Base-by-base conservation (phyloP, 2,888 invertebrate species). In the Dryobotodes eremita region DNA sequence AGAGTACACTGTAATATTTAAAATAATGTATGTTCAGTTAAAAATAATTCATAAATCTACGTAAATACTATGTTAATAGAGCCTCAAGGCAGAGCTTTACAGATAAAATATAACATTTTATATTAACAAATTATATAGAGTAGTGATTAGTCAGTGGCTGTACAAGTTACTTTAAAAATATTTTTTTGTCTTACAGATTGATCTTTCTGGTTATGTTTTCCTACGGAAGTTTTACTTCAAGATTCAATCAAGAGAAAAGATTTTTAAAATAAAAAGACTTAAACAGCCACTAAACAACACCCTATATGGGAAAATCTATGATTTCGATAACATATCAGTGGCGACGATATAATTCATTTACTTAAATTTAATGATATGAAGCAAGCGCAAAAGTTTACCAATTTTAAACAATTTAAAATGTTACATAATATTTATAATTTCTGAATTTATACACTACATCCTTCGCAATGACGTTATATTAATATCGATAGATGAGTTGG, bases 321-420 rank as follows among this genome's bases (percentile, higher is more conserved):
- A 87, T 84, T 88, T 83, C 66, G 80, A 82, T 86, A 89, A 89
- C 87, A 80, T 76, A 85, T 85, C 73, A 82, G 75, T 80, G 81
- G 77, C 79, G 83, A 87, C 75, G 74, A 88, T 84, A 90, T 91
- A 88, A 90, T 92, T 89, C 87, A 90, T 89, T 91, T 89, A 92
- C 95, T 95, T 96, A 96, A 92, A 83, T 85, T 92, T 96, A 96
- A 95, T 96, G 96, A 96, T 96, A 96, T 96, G 96, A 95, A 90
- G 93, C 93, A 95, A 96, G 95, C 95, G 95, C 95, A 93, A 95
- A 91, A 82, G 90, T 93, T 91, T 82, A 85, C 83, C 69, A 68
- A 87, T 88, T 85, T 79, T 61, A 88, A 87, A 81, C 78, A 84
- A 87, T 83, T 85, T 75, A 70, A 80, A 89, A 84, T 82, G 75